Conservation (phyloP, 2,888 invertebrate species). For the Parnassius smintheus region DNA sequence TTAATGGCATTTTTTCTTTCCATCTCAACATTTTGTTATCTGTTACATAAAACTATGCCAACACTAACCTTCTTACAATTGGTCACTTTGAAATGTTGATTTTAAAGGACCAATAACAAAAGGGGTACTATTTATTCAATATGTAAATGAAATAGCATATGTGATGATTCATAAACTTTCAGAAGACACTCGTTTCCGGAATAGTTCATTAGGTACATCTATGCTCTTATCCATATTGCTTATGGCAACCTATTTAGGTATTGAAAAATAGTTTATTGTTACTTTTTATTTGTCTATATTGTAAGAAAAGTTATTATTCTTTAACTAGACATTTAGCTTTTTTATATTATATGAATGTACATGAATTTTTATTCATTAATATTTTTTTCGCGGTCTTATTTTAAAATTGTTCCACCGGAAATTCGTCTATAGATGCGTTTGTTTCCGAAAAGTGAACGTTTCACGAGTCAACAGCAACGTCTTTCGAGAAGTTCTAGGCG, state of each 20-base stretch:
- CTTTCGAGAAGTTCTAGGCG: constrained; percentile 79
- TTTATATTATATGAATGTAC: neutral
- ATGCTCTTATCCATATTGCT: constrained; percentile 55
- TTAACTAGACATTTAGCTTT: neutral
- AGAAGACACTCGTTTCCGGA: constrained; percentile 79
- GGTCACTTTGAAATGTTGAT: constrained; percentile 24
- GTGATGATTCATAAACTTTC: constrained; percentile 75
- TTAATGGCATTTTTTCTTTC: constrained; percentile 10
- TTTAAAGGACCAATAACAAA: constrained; percentile 34
- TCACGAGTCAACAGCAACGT: constrained; percentile 83
- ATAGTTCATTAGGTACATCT: constrained; percentile 62
- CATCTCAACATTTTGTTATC: constrained; percentile 14
- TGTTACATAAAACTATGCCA: constrained; percentile 9
- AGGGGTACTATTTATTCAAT: constrained; percentile 24
- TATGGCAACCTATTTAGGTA: constrained; percentile 41
- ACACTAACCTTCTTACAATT: constrained; percentile 34
- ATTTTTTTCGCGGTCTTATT: constrained; percentile 64
- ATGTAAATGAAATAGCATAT: constrained; percentile 53
- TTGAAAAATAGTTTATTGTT: neutral
- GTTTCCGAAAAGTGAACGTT: constrained; percentile 82
- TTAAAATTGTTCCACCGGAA: constrained; percentile 76
- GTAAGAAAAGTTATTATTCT: neutral
- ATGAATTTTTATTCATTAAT: neutral
- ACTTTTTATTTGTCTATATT: neutral
- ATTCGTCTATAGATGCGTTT: constrained; percentile 81